These are phyloP conservation scores for Anoplophora glabripennis DNA, from an alignment of 1,140 invertebrate genomes.

Conservation along the genomic window DNA sequence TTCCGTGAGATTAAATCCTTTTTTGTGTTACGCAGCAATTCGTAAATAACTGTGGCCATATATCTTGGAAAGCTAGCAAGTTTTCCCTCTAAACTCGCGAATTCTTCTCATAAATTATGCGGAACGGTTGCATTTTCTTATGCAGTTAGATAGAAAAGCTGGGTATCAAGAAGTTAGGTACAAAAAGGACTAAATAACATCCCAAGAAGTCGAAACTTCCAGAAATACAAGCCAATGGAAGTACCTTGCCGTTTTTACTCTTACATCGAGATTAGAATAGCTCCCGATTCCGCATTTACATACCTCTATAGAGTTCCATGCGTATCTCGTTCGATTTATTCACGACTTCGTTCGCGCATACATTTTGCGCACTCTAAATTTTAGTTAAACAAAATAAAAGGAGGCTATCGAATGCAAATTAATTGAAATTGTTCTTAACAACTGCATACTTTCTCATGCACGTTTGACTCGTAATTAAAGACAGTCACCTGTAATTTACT, in stretches of 20 bases:
- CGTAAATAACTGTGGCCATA: constrained; percentile 24
- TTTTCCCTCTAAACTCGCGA: constrained; percentile 24
- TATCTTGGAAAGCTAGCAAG: constrained; percentile 26
- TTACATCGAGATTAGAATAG: constrained; percentile 42
- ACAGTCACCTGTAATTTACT: constrained; percentile 27
- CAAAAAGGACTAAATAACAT: not conserved
- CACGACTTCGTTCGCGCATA: constrained; percentile 25
- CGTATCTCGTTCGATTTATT: constrained; percentile 21
- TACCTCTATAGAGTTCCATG: constrained; percentile 34
- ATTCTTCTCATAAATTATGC: constrained; percentile 26
- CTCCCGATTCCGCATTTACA: constrained; percentile 42
- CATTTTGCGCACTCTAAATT: constrained; percentile 34
- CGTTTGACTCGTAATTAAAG: constrained; percentile 33
- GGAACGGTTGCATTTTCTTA: constrained; percentile 30
- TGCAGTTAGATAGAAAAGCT: constrained; percentile 29
- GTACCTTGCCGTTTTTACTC: constrained; percentile 13
- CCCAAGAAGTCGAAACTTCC: constrained; percentile 2
- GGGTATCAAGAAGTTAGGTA: constrained; percentile 17
- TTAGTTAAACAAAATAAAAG: constrained; percentile 34
- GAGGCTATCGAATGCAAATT: constrained; percentile 42
- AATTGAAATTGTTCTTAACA: constrained; percentile 43
- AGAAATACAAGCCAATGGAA: constrained; percentile 2
- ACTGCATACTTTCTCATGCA: constrained; percentile 33
- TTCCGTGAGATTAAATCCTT: too few species aligned
- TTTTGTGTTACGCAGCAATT: constrained; percentile 23